Evolutionary conservation across 2,797 vertebrate species (phyloP).

Genomic region (Brachyalestes nurse): DNA sequence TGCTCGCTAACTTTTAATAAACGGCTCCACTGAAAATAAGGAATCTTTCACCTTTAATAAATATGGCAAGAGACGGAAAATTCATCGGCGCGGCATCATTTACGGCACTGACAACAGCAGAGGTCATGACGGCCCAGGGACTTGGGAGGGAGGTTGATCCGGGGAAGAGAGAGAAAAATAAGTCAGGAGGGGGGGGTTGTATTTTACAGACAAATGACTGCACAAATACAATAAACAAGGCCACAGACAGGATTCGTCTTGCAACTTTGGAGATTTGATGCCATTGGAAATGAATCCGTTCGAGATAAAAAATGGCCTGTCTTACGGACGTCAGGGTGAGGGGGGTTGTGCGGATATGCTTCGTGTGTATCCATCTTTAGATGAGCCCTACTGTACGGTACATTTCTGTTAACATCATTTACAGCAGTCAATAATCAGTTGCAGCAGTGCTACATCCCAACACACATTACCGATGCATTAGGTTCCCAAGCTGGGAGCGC

Average conservation of each 20-base stretch:
- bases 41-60: slow-evolving; percentile 45
- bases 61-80: slow-evolving; percentile 37
- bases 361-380: slow-evolving; percentile 47
- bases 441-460: slow-evolving; percentile 40
- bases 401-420: slow-evolving; percentile 54
- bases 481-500: slow-evolving; percentile 28
- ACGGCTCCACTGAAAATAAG: slow-evolving; percentile 34
- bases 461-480: slow-evolving; percentile 50
- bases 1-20: slow-evolving; percentile 42
- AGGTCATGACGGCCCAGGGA: slow-evolving; percentile 2
- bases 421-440: slow-evolving; percentile 51
- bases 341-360: slow-evolving; percentile 1
- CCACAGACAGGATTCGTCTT: slow-evolving; percentile 44
- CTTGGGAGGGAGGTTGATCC: slow-evolving; percentile 6
- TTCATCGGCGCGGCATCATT: not conserved
- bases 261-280: slow-evolving; percentile 46
- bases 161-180: not conserved
- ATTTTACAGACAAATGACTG: slow-evolving; percentile 33
- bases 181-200: not conserved
- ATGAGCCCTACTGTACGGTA: slow-evolving; percentile 41
- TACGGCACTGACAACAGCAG: not conserved
- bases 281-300: slow-evolving; percentile 60
- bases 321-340: slow-evolving; percentile 12
- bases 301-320: slow-evolving; percentile 53
- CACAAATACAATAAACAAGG: slow-evolving; percentile 26